Conservation (phyloP, 2,888 invertebrate genomes). For the Phengaris arion region DNA sequence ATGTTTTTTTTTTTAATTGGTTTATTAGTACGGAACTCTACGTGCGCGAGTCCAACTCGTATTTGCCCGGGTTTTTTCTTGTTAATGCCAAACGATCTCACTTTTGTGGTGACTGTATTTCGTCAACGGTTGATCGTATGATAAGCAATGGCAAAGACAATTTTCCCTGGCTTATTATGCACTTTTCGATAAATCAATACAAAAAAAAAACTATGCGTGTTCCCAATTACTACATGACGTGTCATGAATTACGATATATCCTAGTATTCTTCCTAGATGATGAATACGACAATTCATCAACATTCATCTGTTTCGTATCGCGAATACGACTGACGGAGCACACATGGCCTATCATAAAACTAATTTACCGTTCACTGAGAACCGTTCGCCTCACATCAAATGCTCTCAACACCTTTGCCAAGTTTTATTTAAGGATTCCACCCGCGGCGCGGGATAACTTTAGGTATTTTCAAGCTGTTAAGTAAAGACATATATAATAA, state of each 20-base stretch:
- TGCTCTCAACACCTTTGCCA: slow-evolving; percentile 38
- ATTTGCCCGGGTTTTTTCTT: too few relatives aligned
- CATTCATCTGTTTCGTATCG: slow-evolving; percentile 41
- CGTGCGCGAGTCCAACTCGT: too few relatives aligned
- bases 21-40: too few relatives aligned
- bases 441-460: neutral
- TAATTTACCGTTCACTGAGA: slow-evolving; percentile 59
- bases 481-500: neutral
- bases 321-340: slow-evolving; percentile 54
- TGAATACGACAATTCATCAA: slow-evolving; percentile 18
- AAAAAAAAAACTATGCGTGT: too few relatives aligned
- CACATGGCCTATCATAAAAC: slow-evolving; percentile 75
- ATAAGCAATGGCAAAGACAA: too few relatives aligned
- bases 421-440: slow-evolving; percentile 31
- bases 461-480: neutral
- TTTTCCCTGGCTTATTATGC: too few relatives aligned
- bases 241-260: neutral
- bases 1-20: too few relatives aligned
- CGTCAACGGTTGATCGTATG: too few relatives aligned
- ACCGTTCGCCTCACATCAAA: slow-evolving; percentile 46
- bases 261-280: neutral
- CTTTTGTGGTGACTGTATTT: too few relatives aligned
- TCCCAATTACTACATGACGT: too few relatives aligned
- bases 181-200: too few relatives aligned
- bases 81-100: too few relatives aligned